phyloP scores from a whole-genome alignment of 1,140 invertebrate genomes.

The Nixonia krombeini region DNA sequence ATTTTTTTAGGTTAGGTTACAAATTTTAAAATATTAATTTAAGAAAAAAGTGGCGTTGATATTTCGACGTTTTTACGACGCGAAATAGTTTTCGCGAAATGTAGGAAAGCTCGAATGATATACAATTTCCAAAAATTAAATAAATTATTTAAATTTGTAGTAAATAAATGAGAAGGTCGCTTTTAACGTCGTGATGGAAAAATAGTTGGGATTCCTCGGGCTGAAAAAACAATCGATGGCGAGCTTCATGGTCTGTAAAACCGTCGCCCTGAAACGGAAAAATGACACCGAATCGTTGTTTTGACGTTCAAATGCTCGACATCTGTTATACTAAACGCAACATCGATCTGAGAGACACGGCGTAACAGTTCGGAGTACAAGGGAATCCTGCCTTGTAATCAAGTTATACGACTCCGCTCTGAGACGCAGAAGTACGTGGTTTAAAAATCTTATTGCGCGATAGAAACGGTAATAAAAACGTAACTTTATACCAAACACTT shows the following conservation, averaged over 20 bases:
- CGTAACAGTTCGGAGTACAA: not conserved
- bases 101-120: no score
- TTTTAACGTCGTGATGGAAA: not conserved
- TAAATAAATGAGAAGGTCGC: no score
- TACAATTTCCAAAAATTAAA: no score
- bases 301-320: constrained; percentile 1
- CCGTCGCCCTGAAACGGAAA: not conserved
- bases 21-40: no score
- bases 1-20: no score
- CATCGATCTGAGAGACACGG: not conserved
- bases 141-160: no score
- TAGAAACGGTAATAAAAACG: not conserved
- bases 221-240: not conserved
- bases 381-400: not conserved
- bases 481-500: not conserved
- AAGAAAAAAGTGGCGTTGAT: no score
- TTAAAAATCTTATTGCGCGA: constrained; percentile 1
- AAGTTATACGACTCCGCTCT: constrained; percentile 1
- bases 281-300: constrained; percentile 8
- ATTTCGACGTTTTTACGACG: no score
- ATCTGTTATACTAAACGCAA: constrained; percentile 3
- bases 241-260: constrained; percentile 4
- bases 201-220: not conserved
- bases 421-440: not conserved
- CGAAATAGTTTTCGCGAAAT: no score